Evolutionary conservation across 2,797 vertebrate species (phyloP).

Genomic region (Cossypha heuglini): DNA sequence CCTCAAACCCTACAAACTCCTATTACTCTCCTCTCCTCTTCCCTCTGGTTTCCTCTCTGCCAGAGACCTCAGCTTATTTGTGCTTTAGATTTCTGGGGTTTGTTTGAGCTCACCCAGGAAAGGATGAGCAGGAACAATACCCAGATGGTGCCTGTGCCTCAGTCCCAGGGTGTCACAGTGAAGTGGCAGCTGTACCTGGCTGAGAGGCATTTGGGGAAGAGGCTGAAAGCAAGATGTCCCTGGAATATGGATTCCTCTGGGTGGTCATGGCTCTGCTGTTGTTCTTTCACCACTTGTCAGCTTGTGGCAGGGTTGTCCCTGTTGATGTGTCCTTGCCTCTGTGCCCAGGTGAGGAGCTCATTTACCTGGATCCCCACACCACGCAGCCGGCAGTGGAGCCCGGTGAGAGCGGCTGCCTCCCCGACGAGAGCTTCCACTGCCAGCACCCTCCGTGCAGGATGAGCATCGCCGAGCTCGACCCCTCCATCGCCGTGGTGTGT

Average conservation of each 20-base stretch:
- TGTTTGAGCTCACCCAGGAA: neutral
- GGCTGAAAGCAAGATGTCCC: neutral
- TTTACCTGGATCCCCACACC: constrained; percentile 97
- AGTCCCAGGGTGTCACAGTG: neutral
- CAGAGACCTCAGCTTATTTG: neutral
- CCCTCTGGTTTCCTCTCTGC: neutral
- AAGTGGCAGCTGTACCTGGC: neutral
- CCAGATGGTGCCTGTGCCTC: neutral
- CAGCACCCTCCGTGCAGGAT: constrained; percentile 96
- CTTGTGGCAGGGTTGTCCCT: neutral
- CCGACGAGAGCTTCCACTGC: constrained; percentile 94
- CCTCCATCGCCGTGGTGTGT: constrained; percentile 94
- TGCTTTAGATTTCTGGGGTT: neutral
- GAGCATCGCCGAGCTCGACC: constrained; percentile 95
- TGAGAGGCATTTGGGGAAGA: neutral
- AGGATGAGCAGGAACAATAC: neutral
- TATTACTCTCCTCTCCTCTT: neutral
- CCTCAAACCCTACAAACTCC: neutral
- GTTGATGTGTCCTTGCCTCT: neutral
- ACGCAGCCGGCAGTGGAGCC: constrained; percentile 90
- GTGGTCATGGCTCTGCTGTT: neutral
- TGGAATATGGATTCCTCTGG: neutral
- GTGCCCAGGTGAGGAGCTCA: constrained; percentile 88
- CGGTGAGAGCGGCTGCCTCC: constrained; percentile 76
- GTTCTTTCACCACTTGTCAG: neutral